Percentiles rank a stretch among this genome's conserved stretches.
phyloP scores from a whole-genome alignment of 2,888 invertebrate species.

The Lasioglossum oenotherae region DNA sequence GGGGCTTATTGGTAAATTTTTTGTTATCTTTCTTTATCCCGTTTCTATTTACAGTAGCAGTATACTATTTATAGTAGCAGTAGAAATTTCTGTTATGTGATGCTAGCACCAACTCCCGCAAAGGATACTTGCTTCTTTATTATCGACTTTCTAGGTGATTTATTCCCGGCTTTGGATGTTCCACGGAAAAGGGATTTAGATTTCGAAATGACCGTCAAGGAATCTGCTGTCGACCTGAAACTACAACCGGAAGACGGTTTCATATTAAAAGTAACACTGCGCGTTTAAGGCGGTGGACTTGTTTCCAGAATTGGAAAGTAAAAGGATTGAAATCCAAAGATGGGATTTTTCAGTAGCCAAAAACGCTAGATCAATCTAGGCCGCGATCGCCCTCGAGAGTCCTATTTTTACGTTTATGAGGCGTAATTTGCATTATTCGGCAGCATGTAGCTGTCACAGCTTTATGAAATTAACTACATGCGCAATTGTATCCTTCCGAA shows the following conservation, averaged over 20 bases:
- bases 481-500: too few species aligned
- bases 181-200: constrained; percentile 94
- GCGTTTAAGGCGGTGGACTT: neutral
- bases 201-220: constrained; percentile 92
- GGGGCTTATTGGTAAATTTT: constrained; percentile 92
- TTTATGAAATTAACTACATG: too few species aligned
- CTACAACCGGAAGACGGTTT: constrained; percentile 97
- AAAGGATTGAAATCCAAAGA: too few species aligned
- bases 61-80: neutral
- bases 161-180: constrained; percentile 96
- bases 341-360: too few species aligned
- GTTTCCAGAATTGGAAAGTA: too few species aligned
- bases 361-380: too few species aligned
- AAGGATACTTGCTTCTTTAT: neutral
- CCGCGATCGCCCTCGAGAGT: too few species aligned
- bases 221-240: constrained; percentile 92
- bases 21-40: neutral
- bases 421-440: too few species aligned
- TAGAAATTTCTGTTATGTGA: neutral
- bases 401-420: too few species aligned
- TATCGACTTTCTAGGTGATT: constrained; percentile 85
- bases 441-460: too few species aligned
- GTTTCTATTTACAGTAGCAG: neutral
- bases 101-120: neutral
- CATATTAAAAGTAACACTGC: constrained; percentile 88